Conservation (phyloP, 2,888 invertebrate species). For the Acrocera orbiculus region DNA sequence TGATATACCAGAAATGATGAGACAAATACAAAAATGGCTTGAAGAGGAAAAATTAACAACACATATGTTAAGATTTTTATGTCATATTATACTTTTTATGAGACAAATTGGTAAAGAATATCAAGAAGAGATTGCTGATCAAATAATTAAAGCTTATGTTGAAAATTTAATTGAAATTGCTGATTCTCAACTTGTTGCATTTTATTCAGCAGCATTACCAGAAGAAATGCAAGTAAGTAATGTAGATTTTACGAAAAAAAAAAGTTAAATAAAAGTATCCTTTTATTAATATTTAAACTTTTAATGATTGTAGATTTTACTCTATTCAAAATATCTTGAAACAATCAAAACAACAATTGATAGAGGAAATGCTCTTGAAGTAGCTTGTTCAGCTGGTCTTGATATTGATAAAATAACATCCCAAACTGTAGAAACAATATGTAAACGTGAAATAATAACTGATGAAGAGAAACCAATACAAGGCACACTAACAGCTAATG, state of each 20-base stretch:
- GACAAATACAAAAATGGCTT: constrained; percentile 49
- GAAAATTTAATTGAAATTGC: constrained; percentile 51
- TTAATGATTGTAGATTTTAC: too few species aligned
- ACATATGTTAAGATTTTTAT: constrained; percentile 49
- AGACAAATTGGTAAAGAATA: constrained; percentile 58
- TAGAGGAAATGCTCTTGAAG: constrained; percentile 44
- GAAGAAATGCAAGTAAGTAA: constrained; percentile 41
- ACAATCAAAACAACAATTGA: constrained; percentile 42
- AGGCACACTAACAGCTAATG: constrained; percentile 45
- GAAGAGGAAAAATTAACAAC: constrained; percentile 34
- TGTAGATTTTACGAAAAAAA: constrained; percentile 1
- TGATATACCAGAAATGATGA: constrained; percentile 54
- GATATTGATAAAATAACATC: constrained; percentile 73
- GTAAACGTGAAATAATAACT: constrained; percentile 29
- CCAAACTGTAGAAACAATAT: constrained; percentile 63
- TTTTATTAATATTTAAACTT: constrained; percentile 14
- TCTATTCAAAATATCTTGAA: constrained; percentile 55
- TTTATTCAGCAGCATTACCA: constrained; percentile 67
- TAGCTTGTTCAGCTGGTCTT: constrained; percentile 54
- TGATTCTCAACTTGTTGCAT: constrained; percentile 64
- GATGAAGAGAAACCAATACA: constrained; percentile 15
- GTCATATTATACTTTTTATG: constrained; percentile 71
- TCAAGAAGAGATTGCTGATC: constrained; percentile 52
- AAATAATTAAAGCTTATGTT: constrained; percentile 58
- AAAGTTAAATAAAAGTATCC: neutral